Evolutionary conservation across 2,797 vertebrate species (phyloP).

Genomic region (Arrhamphus sclerolepis): DNA sequence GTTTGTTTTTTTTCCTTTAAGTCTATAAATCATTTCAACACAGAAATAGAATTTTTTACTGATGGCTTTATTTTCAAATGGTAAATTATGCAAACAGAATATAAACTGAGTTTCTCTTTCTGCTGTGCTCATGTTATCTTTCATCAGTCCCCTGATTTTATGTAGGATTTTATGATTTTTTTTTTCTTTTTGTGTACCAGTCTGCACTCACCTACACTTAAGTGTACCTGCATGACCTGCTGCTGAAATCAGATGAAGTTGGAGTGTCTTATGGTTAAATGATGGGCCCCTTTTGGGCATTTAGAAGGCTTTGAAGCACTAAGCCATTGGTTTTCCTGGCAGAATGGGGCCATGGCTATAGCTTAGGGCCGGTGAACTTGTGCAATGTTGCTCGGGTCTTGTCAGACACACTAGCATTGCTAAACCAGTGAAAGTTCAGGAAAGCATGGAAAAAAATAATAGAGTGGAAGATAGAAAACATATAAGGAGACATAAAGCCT

Average conservation of each 20-base stretch:
- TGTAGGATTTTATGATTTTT: neutral
- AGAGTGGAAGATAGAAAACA: no score
- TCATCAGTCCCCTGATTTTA: neutral
- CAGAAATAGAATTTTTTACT: neutral
- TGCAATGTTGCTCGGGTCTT: slow-evolving; percentile 36
- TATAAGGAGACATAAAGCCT: no score
- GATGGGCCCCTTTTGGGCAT: slow-evolving; percentile 63
- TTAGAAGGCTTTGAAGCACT: slow-evolving; percentile 66
- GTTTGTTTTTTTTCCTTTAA: no score
- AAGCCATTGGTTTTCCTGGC: slow-evolving; percentile 80
- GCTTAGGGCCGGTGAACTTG: slow-evolving; percentile 57
- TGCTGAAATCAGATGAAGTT: slow-evolving; percentile 47
- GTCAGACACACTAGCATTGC: slow-evolving; percentile 37
- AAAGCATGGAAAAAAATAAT: no score
- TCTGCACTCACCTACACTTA: neutral
- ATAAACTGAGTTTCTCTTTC: neutral
- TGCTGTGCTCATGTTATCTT: neutral
- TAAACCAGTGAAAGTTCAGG: slow-evolving; percentile 8
- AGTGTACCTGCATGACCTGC: slow-evolving; percentile 17
- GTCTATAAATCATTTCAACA: neutral
- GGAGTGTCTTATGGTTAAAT: slow-evolving; percentile 74
- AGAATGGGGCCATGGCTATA: slow-evolving; percentile 74
- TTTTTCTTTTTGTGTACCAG: neutral
- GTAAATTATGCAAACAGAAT: neutral
- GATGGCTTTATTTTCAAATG: neutral